Percentiles rank a stretch among this genome's conserved stretches.
Evolutionary conservation across 2,113 vertebrate species (phyloP).

Genomic region (Fulmarus glacialis): DNA sequence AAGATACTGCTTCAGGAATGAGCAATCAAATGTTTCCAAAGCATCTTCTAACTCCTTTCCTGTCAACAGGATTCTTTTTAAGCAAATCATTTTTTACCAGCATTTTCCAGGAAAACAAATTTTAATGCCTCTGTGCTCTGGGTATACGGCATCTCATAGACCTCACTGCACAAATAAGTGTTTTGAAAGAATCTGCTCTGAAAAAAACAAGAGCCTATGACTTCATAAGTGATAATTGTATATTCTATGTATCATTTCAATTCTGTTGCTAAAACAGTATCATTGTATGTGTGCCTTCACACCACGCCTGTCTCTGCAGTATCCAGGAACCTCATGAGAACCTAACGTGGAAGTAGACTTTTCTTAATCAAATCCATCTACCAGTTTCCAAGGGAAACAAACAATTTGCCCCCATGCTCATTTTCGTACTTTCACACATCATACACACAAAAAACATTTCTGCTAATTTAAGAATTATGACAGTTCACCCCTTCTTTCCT

Average conservation of each 20-base stretch:
- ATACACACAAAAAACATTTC: not conserved
- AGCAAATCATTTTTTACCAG: not conserved
- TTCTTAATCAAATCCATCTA: not conserved
- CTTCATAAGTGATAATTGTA: not conserved
- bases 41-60: not conserved
- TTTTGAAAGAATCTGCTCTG: not conserved
- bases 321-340: not conserved
- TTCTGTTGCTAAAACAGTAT: not conserved
- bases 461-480: constrained; percentile 56
- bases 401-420: not conserved
- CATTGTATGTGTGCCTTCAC: not conserved
- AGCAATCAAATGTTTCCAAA: not conserved
- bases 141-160: not conserved
- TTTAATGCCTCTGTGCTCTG: not conserved
- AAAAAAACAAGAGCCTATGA: not conserved
- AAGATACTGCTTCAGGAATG: not conserved
- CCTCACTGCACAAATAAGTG: not conserved
- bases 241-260: not conserved
- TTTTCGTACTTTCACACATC: constrained; percentile 15
- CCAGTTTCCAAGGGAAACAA: constrained; percentile 29
- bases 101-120: not conserved
- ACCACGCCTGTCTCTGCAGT: not conserved
- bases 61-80: constrained; percentile 23
- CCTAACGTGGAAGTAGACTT: not conserved
- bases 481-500: constrained; percentile 36